phyloP scores from a whole-genome alignment of 2,888 invertebrate genomes.

The Spodoptera littoralis region DNA sequence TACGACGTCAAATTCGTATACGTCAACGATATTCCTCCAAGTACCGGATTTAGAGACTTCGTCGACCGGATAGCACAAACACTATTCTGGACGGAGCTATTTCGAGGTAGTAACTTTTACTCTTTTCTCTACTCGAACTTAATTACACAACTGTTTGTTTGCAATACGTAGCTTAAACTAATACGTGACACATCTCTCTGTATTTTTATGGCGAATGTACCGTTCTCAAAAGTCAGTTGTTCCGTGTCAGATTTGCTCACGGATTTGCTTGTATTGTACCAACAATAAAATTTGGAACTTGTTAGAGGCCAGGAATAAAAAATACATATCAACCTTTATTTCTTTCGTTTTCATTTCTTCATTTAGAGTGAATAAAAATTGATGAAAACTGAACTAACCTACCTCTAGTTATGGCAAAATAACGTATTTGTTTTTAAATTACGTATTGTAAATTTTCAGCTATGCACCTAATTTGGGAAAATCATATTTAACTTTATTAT shows the following conservation, averaged over 20 bases:
- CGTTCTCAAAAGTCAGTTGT: conserved; percentile 10
- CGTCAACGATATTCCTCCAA: conserved; percentile 89
- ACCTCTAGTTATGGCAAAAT: no score
- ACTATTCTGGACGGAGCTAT: conserved; percentile 93
- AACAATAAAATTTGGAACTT: conserved; percentile 14
- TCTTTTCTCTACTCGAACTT: conserved; percentile 53
- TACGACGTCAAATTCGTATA: conserved; percentile 83
- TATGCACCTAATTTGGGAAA: no score
- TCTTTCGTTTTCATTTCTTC: no score
- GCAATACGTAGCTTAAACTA: conserved; percentile 52
- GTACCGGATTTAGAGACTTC: conserved; percentile 90
- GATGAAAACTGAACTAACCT: no score
- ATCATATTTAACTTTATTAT: no score
- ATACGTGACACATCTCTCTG: conserved; percentile 52
- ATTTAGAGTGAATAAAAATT: no score
- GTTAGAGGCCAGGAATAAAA: conserved; percentile 10
- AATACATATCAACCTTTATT: no score
- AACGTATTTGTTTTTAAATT: no score
- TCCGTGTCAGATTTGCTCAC: conserved; percentile 19
- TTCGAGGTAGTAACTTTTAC: conserved; percentile 88
- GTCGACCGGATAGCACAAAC: conserved; percentile 92
- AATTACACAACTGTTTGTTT: conserved; percentile 42
- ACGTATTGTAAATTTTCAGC: no score
- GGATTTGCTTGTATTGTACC: not conserved
- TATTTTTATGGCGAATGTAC: conserved; percentile 50